These are phyloP conservation scores for Pampus argenteus DNA, from an alignment of 2,797 vertebrate genomes.

Conservation along the genomic window DNA sequence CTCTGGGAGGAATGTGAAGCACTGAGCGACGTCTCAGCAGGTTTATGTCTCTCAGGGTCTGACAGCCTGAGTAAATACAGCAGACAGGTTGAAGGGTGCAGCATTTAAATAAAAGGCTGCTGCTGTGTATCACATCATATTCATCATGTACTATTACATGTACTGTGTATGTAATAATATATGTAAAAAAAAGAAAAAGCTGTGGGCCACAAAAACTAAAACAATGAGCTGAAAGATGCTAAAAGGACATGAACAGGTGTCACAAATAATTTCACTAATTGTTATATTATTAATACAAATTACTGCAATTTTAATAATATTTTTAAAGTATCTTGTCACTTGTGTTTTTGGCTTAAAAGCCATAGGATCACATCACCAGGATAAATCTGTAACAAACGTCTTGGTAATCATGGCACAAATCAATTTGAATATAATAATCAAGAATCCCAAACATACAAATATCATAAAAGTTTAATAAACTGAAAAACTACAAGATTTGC, in stretches of 20 bases:
- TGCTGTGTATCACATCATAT: not conserved
- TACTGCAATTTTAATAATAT: too few species aligned
- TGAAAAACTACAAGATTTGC: too few species aligned
- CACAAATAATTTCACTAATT: too few species aligned
- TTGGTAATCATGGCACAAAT: not conserved
- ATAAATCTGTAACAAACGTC: too few species aligned
- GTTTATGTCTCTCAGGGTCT: constrained; percentile 41
- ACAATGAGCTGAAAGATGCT: too few species aligned
- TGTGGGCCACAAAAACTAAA: too few species aligned
- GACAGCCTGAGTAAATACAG: constrained; percentile 51
- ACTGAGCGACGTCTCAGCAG: constrained; percentile 28
- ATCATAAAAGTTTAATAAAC: not conserved
- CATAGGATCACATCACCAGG: too few species aligned
- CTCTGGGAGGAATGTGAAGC: constrained; percentile 53
- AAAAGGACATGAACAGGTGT: too few species aligned
- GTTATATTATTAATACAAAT: too few species aligned
- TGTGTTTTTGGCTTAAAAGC: too few species aligned
- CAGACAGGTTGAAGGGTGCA: constrained; percentile 26
- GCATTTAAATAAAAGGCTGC: constrained; percentile 11
- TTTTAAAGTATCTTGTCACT: too few species aligned
- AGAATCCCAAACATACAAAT: not conserved
- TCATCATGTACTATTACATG: not conserved
- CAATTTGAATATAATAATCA: not conserved
- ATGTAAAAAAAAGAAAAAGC: not conserved
- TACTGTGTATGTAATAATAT: not conserved